Conservation (phyloP, 2,888 invertebrate genomes). For the Cryptocephalus moraei region DNA sequence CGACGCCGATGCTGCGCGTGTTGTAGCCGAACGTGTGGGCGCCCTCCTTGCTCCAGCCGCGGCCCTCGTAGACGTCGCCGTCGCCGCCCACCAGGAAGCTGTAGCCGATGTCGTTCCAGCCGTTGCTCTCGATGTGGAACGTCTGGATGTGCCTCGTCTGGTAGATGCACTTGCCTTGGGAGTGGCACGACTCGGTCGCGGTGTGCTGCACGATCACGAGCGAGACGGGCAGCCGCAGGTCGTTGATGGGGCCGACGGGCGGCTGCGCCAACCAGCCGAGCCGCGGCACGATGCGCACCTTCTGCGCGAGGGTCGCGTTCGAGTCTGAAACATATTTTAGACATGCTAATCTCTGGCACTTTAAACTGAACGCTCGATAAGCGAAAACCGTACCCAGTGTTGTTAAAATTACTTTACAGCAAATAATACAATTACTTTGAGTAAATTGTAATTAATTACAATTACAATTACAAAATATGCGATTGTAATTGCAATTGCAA, state of each 20-base stretch:
- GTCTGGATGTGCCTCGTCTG: conserved; percentile 46
- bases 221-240: conserved; percentile 40
- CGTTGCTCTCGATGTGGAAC: conserved; percentile 55
- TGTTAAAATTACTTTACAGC: no score
- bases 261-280: conserved; percentile 56
- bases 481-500: no score
- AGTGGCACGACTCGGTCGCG: conserved; percentile 49
- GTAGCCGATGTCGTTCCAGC: conserved; percentile 62
- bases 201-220: conserved; percentile 56
- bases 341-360: no score
- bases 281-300: conserved; percentile 13
- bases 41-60: conserved; percentile 8
- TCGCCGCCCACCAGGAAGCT: conserved; percentile 75
- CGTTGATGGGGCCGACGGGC: conserved; percentile 25
- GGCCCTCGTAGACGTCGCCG: conserved; percentile 61
- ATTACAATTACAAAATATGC: no score
- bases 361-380: no score
- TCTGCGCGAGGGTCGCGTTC: conserved; percentile 1
- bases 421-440: no score
- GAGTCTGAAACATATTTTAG: conserved; percentile 8
- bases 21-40: conserved; percentile 63
- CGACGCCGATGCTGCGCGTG: conserved; percentile 54
- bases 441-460: no score
- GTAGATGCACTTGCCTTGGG: conserved; percentile 25
- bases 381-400: no score